Percentiles rank a stretch among this genome's conserved stretches.
phyloP scores from a whole-genome alignment of 1,140 invertebrate species.

The Drosophila nebulosa region DNA sequence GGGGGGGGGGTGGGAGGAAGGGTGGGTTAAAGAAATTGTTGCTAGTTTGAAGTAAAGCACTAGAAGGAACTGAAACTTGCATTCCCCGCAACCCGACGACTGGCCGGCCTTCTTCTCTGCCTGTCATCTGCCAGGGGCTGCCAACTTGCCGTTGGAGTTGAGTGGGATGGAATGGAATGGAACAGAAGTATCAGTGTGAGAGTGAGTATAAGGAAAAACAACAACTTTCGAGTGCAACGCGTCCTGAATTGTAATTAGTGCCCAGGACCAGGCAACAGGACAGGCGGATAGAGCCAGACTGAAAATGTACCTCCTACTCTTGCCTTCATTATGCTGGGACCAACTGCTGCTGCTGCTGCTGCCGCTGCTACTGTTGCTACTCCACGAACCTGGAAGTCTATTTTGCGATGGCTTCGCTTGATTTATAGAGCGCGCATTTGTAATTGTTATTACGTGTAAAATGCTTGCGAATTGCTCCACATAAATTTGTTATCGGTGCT shows the following conservation, averaged over 20 bases:
- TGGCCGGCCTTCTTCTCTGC: not conserved
- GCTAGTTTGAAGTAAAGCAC: constrained; percentile 50
- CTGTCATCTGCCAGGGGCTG: too few species aligned
- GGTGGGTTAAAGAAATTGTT: not conserved
- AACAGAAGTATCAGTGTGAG: not conserved
- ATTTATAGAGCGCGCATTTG: constrained; percentile 54
- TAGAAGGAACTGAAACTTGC: not conserved
- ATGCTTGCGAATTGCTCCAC: constrained; percentile 24
- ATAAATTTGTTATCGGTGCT: constrained; percentile 53
- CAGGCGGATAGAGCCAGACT: not conserved
- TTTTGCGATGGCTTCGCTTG: constrained; percentile 39
- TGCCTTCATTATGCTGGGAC: not conserved
- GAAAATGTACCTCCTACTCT: not conserved
- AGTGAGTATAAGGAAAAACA: constrained; percentile 46
- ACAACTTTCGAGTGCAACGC: constrained; percentile 60
- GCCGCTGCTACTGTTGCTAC: not conserved
- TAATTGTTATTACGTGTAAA: constrained; percentile 59
- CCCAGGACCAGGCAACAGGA: constrained; percentile 19
- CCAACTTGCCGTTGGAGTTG: constrained; percentile 11
- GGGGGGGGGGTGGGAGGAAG: not conserved
- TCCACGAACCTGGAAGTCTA: constrained; percentile 15
- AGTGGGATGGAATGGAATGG: not conserved
- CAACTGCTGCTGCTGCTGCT: not conserved
- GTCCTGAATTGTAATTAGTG: constrained; percentile 62
- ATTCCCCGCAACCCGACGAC: not conserved